Evolutionary conservation across 2,113 vertebrate genomes (phyloP), one percentile per base, ranked within the genome.

Genomic region (Heteronetta atricapilla): DNA sequence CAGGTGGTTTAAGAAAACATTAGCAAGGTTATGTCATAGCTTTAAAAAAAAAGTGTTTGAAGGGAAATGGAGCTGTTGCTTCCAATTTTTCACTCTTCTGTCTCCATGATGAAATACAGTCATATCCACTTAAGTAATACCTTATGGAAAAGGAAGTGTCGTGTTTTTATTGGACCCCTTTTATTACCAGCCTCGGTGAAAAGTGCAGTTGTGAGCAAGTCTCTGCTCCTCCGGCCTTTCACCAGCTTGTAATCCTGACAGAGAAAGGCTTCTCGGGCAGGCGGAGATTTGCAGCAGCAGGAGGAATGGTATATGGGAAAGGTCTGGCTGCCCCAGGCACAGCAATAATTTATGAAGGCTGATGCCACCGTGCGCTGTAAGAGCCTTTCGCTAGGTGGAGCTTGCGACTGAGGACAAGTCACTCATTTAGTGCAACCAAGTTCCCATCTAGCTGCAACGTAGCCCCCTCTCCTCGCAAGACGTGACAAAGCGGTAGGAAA

Each of bases 1-100:
- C 97, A 98, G 97, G 97, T 98, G 98, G 96, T 93, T 96, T 96
- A 96, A 97, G 97, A 97, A 84, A 97, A 97, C 95, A 53, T 78
- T 86, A 97, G 93, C 78, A 77, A 64, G 93, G 96, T 92, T 95
- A 94, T 93, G 88, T 96, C 84, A 70, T 63, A 80, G 83, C 58
- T 88, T 86, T 38, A 62, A 73, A 89, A 62, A 73, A 89, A 88
- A 89, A 68, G 67, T 40, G 40, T 94, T 84, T 91, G 68, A 38
- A 77, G 84, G 88, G 77, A 64, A 76, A 68, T 33, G 38, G 82
- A 82, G 83, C 89, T 80, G 90, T 94, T 84, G 76, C 95, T 76
- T 90, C 84, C 86, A 76, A 63, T 90, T 97, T 93, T 97, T 97
- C 95, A 50, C 72, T 92, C 94, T 83, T 59, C 82, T 16, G 13